These are phyloP conservation scores for Pangasius djambal DNA, from an alignment of 2,797 vertebrate species.

Conservation along the genomic window DNA sequence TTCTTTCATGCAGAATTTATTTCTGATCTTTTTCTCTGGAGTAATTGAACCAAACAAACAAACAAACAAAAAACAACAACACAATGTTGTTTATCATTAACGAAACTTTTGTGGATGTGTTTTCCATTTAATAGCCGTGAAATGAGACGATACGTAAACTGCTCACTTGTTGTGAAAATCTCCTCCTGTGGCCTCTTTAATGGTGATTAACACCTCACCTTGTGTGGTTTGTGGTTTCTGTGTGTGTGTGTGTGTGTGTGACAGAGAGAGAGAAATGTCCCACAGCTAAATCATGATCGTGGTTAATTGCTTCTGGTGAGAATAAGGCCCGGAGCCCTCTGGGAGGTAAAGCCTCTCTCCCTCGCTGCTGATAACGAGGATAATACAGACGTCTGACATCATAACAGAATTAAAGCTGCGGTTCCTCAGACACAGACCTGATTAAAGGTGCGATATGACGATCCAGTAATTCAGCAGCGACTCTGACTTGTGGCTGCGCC, in stretches of 20 bases:
- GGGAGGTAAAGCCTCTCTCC: neutral
- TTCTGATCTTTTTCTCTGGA: neutral
- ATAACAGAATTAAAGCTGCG: conserved; percentile 1
- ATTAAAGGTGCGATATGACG: neutral
- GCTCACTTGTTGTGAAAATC: conserved; percentile 23
- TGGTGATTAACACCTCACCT: conserved; percentile 59
- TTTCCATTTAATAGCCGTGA: neutral
- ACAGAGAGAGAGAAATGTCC: conserved; percentile 56
- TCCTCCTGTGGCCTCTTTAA: conserved; percentile 63
- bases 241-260: conserved; percentile 48
- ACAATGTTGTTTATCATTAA: neutral
- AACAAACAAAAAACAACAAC: neutral
- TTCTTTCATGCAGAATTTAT: neutral
- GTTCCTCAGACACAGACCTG: neutral
- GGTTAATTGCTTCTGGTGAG: conserved; percentile 62
- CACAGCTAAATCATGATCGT: conserved; percentile 60
- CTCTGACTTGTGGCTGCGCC: neutral
- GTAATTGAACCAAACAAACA: neutral
- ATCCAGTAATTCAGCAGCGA: no score
- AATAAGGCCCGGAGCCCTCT: neutral
- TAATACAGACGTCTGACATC: neutral
- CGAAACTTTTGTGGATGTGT: neutral
- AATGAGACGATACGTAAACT: neutral
- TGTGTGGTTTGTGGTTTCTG: no score
- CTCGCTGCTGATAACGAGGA: conserved; percentile 2